These are phyloP conservation scores for Macroglossus sobrinus DNA, from an alignment of 2,113 vertebrate species.

Conservation along the genomic window DNA sequence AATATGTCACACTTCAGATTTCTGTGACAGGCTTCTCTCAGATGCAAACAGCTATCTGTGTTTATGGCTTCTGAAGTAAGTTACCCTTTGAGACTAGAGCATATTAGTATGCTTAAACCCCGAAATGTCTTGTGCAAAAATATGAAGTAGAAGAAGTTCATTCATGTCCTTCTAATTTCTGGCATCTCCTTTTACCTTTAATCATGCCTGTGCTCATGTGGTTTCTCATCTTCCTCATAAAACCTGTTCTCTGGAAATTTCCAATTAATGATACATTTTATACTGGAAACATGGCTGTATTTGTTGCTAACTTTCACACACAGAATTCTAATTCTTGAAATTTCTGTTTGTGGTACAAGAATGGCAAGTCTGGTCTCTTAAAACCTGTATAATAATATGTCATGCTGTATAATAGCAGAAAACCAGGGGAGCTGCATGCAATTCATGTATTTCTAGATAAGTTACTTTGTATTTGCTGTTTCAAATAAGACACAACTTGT, in stretches of 20 bases:
- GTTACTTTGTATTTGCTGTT: background rate
- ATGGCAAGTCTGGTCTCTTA: background rate
- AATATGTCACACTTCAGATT: background rate
- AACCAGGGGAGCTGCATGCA: background rate
- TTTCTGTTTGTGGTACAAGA: slow-evolving; percentile 12
- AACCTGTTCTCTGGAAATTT: background rate
- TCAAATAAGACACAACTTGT: background rate
- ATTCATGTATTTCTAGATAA: background rate
- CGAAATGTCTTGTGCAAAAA: background rate
- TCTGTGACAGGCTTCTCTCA: background rate
- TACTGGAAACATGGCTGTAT: background rate
- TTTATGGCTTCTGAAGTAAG: background rate
- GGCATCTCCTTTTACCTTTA: background rate
- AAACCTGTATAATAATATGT: background rate
- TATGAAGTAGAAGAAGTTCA: background rate
- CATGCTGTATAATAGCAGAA: background rate
- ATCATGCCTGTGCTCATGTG: background rate
- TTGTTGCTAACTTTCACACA: background rate
- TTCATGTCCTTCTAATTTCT: background rate
- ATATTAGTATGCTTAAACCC: background rate
- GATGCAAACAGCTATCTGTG: background rate
- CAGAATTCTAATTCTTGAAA: background rate
- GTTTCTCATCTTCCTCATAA: background rate
- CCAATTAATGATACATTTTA: background rate
- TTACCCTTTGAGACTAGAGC: background rate